phyloP scores from a whole-genome alignment of 2,797 vertebrate species.

The Diglossa cyanea region DNA sequence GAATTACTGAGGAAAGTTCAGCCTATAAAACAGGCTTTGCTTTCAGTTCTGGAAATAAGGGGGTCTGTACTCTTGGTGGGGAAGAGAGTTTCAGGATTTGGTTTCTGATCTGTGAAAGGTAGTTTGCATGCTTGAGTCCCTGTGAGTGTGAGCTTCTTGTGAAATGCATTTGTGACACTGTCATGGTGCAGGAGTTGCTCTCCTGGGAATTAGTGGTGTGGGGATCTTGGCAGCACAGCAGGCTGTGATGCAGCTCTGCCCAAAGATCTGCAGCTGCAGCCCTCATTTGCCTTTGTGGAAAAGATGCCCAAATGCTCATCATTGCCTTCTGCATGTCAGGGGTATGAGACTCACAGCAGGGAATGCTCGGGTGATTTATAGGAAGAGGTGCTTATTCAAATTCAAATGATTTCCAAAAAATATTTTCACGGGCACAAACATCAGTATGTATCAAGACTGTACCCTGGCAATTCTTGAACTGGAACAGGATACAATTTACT shows the following conservation, averaged over 20 bases:
- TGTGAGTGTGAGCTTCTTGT: not conserved
- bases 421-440: not conserved
- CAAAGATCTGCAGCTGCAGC: not conserved
- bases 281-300: not conserved
- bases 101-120: not conserved
- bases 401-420: not conserved
- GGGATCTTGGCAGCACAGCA: not conserved
- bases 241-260: not conserved
- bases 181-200: fast-evolving
- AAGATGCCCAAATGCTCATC: not conserved
- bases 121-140: not conserved
- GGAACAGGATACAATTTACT: not conserved
- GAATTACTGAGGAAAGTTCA: not conserved
- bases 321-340: not conserved
- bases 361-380: not conserved
- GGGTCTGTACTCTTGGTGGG: not conserved
- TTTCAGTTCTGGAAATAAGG: not conserved
- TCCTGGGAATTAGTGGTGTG: not conserved
- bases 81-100: not conserved
- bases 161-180: not conserved
- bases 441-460: not conserved
- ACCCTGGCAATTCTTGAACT: not conserved
- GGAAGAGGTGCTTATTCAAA: not conserved
- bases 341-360: not conserved
- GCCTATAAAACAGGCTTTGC: not conserved